Evolutionary conservation across 37 sponge, comb jelly and placozoan species (phyloP), one percentile per base, ranked within the genome.

Genomic region (Geodia barretti): DNA sequence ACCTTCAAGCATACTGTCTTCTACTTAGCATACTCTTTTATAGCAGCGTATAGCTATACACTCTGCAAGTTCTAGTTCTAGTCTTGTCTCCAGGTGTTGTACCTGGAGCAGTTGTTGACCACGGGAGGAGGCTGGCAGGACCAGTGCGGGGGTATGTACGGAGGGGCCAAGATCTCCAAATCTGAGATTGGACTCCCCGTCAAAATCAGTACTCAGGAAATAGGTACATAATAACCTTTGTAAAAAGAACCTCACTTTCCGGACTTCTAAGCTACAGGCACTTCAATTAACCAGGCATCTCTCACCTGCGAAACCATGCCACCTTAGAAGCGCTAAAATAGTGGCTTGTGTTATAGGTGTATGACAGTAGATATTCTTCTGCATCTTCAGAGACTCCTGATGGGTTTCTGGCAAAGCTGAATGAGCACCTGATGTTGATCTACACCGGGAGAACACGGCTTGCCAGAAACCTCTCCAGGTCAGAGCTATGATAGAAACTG

Each of bases 121-220:
- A 91, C 92, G 7, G 95, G 95, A 11, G 95, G 95, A 3, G 95
- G 95, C 32, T 94, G 95, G 95, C 95, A 94, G 79, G 95, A 94
- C 65, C 95, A 94, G 74, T 86, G 86, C 70, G 95, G 95, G 31
- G 95, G 95, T 2, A 70, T 94, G 24, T 90, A 84, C 65, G 88
- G 85, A 1, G 95, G 95, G 19, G 83, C 62, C 2, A 94, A 94
- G 73, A 71, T 88, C 17, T 91, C 92, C 1, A 71, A 64, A n/a
- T 91, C 92, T 23, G 4, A 70, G 30, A 82, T 72, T 70, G 73
- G 66, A 25, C 78, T 83, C 3, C 83, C 80, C 8, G 85, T 84
- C 2, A 36, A 67, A 0, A 73, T 89, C 64, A 36, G 62, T 17
- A 89, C 84, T 26, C 71, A 58, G 33, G 43, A 62, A 25, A 25